These are phyloP conservation scores for Chiridota heheva DNA, from an alignment of 35 echinoderm and acorn worm species.

Conservation along the genomic window DNA sequence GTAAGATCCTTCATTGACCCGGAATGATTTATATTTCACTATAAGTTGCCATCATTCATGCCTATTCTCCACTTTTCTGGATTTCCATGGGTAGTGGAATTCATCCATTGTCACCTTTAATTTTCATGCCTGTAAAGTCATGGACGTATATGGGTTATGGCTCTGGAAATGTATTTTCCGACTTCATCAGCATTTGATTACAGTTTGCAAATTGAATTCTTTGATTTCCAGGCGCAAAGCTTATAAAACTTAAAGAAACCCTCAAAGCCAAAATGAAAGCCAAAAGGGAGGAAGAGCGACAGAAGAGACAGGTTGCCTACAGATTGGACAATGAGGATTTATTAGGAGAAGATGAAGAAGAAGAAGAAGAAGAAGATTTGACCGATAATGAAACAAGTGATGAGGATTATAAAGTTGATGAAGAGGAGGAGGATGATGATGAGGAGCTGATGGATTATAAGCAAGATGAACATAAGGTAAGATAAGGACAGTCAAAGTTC, in stretches of 20 bases:
- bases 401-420: slow-evolving; percentile 57
- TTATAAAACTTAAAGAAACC: slow-evolving; percentile 76
- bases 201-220: background rate
- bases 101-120: no score
- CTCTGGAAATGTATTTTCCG: no score
- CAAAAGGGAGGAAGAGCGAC: slow-evolving; percentile 72
- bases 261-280: slow-evolving; percentile 75
- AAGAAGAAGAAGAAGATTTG: slow-evolving; percentile 59
- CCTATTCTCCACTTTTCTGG: no score
- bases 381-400: slow-evolving; percentile 63
- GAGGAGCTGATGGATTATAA: slow-evolving; percentile 14
- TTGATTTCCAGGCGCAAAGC: slow-evolving; percentile 72
- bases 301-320: slow-evolving; percentile 70
- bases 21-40: no score
- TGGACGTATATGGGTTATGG: no score
- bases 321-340: slow-evolving; percentile 94
- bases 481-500: no score
- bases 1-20: no score
- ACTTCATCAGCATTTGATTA: background rate
- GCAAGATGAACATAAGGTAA: background rate
- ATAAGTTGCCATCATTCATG: no score
- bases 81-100: no score
- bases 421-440: slow-evolving; percentile 58
- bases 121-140: no score
- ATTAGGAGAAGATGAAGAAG: slow-evolving; percentile 56